Conservation (phyloP, 2,888 invertebrate species). For the Sipha maydis region DNA sequence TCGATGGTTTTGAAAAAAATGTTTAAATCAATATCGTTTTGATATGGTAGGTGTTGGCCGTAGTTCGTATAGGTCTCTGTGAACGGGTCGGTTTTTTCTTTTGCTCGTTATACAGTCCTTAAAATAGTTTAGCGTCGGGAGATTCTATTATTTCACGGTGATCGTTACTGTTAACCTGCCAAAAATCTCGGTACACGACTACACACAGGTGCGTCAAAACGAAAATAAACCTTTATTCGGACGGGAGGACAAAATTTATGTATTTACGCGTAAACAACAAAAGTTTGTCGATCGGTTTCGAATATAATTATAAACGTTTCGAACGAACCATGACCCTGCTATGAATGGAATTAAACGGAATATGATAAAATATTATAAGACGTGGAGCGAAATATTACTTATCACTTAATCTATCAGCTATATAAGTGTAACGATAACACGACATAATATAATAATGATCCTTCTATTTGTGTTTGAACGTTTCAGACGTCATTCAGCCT, state of each 20-base stretch:
- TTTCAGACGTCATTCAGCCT: not conserved
- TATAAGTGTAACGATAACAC: too few relatives aligned
- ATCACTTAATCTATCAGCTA: too few relatives aligned
- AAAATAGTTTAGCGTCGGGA: constrained; percentile 26
- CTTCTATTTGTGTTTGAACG: not conserved
- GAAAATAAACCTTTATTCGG: constrained; percentile 24
- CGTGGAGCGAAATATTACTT: too few relatives aligned
- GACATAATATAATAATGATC: too few relatives aligned
- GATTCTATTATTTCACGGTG: constrained; percentile 40
- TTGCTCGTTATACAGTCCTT: constrained; percentile 1
- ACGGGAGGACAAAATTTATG: not conserved
- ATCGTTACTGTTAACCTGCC: constrained; percentile 28
- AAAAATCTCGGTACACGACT: not conserved
- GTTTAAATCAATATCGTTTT: not conserved
- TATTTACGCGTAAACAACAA: not conserved
- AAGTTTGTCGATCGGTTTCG: not conserved
- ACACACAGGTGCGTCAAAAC: constrained; percentile 22
- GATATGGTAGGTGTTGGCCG: not conserved
- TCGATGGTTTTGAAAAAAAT: not conserved
- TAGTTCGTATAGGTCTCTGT: not conserved
- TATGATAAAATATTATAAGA: too few relatives aligned
- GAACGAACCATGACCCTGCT: not conserved
- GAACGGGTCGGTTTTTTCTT: not conserved
- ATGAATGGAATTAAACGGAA: too few relatives aligned
- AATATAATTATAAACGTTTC: not conserved